A percentile compares a stretch with the other conserved stretches of the same genome.
These are phyloP conservation scores for Hermatobates lingyangjiaoensis DNA, from an alignment of 1,140 invertebrate genomes.

Conservation along the genomic window DNA sequence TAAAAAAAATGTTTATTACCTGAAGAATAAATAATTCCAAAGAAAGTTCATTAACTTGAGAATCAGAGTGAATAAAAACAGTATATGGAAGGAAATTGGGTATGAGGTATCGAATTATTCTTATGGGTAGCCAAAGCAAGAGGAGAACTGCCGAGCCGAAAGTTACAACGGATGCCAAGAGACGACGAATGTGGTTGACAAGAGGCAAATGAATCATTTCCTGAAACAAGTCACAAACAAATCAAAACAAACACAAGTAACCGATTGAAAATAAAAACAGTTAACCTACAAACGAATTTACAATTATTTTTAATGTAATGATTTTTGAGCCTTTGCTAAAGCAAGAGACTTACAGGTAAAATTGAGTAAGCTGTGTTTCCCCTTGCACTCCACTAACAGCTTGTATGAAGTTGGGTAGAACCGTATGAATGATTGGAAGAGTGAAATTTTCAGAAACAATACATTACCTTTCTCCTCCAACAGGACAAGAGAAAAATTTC, in stretches of 20 bases:
- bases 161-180: conserved; percentile 83
- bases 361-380: no score
- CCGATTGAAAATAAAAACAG: no score
- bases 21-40: conserved; percentile 85
- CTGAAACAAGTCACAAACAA: conserved; percentile 14
- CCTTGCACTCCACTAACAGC: no score
- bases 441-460: no score
- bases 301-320: no score
- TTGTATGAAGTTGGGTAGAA: no score
- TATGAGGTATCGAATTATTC: conserved; percentile 61
- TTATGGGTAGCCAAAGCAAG: conserved; percentile 88
- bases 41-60: conserved; percentile 72
- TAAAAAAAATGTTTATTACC: conserved; percentile 23
- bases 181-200: conserved; percentile 66
- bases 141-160: conserved; percentile 90
- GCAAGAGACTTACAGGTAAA: no score
- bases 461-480: no score
- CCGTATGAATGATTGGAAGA: no score
- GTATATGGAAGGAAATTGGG: conserved; percentile 88
- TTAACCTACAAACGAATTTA: no score
- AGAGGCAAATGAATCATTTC: conserved; percentile 98
- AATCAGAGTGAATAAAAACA: conserved; percentile 61
- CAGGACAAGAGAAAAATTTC: no score
- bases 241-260: background rate
- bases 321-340: no score